A percentile compares a stretch with the other conserved stretches of the same genome.
phyloP scores from a whole-genome alignment of 1,140 invertebrate species.

The Meloidogyne floridensis region DNA sequence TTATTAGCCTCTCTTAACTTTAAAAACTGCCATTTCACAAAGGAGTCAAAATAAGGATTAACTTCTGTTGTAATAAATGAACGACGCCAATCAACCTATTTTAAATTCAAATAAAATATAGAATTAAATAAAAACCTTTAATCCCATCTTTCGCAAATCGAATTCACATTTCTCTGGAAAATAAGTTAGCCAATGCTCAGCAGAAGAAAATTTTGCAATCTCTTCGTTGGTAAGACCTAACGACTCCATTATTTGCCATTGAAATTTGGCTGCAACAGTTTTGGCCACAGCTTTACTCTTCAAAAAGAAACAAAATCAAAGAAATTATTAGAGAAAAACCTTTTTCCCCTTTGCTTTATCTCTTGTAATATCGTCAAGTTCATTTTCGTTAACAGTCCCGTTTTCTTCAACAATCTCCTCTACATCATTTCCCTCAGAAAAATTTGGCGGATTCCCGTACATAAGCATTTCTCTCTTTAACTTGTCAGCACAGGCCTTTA shows the following conservation, averaged over 20 bases:
- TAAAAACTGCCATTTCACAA: conserved; percentile 93
- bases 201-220: conserved; percentile 88
- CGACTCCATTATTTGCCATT: conserved; percentile 98
- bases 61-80: conserved; percentile 96
- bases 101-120: not conserved
- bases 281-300: conserved; percentile 86
- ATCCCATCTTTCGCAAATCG: conserved; percentile 84
- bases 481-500: conserved; percentile 91
- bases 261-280: conserved; percentile 82
- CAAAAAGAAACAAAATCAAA: conserved; percentile 16
- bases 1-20: conserved; percentile 79
- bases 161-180: conserved; percentile 86
- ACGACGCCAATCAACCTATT: conserved; percentile 84
- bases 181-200: conserved; percentile 88
- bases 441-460: conserved; percentile 88
- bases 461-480: conserved; percentile 86
- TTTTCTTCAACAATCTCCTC: conserved; percentile 56
- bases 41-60: conserved; percentile 97
- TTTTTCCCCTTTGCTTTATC: conserved; percentile 98
- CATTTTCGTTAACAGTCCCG: conserved; percentile 32
- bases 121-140: conserved; percentile 75
- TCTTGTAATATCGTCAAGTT: conserved; percentile 74
- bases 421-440: conserved; percentile 73
- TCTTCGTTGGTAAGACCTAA: conserved; percentile 85
- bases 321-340: conserved; percentile 67